Base-by-base conservation (phyloP, 2,797 vertebrate genomes). In the Rousettus madagascariensis region DNA sequence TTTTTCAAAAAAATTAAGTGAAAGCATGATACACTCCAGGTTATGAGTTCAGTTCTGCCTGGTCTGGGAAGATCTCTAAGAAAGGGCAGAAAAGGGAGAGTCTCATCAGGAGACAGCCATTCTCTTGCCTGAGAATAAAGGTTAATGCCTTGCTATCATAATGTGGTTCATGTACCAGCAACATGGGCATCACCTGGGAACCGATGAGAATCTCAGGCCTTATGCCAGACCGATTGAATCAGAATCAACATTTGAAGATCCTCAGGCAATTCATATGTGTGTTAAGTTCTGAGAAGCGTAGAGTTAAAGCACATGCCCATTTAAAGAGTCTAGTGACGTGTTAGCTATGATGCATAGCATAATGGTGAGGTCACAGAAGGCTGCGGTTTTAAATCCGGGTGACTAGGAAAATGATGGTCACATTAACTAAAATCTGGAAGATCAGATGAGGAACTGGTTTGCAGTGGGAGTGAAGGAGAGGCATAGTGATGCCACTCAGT, bases 371-470 rank as follows among this genome's bases (percentile, higher is more conserved):
- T 79, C 57, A 92, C 55, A 74, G 43, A 65, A 92, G 38, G 5
- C 66, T 86, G 77, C n/a, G 77, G 86, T 77, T 89, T 96, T n/a
- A 19, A 53, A 53, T 41, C 49, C 10, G 24, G 51, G 55, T 86
- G 68, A 66, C 46, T 46, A 33, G 4, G 49, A 72, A 65, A 80
- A 82, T 43, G 68, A 85, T 6, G 8, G 57, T 13, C 17, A 0
- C 4, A 20, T 9, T 43, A 87, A 59, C 30, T 53, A 36, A 83
- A 94, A 80, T 57, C 38, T 1, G 6, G 91, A 95, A 77, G 65
- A 63, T 1, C 5, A 79, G 71, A 95, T 15, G 85, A 93, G 96
- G 95, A 97, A 89, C 92, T 89, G 74, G 41, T 22, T 53, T 74
- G 46, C 65, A 59, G 85, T 61, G 41, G 80, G 61, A 38, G 74